Base-by-base conservation (phyloP, 2,797 vertebrate genomes). In the Danio tinwini region DNA sequence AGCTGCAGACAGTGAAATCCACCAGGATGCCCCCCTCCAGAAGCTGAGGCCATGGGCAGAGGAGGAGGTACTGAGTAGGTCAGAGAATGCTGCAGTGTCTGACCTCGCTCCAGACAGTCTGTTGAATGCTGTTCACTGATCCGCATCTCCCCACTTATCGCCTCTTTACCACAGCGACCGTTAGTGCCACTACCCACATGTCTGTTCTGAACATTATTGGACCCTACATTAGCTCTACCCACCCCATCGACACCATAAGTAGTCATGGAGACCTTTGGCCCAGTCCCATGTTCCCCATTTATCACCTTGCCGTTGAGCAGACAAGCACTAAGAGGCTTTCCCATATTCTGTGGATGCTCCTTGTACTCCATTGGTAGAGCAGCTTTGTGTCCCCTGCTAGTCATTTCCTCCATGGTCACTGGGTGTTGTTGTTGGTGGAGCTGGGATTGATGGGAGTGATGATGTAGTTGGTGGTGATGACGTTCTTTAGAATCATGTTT, bases 1-100 rank as follows among this genome's bases (percentile, higher is more conserved):
- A 98, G 94, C 85, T 96, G 97, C 84, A 97, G 93, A 91, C 97
- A 98, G 86, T 97, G 95, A 90, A 97, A 97, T 78, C 96, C 93
- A 65, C 95, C 90, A 0, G 95, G 81, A 10, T 95, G 90, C 0
- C 94, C 90, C 63, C 93, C 94, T n/a, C 95, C 94, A 10, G 94
- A 69, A 0, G 94, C 88, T 0, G 97, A 93, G 47, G 92, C 93
- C 11, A 96, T 69, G 29, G 96, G 93, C 85, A 96, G 88, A 64
- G 95, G 91, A 1, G 96, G 94, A 1, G 96, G 94, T 75, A 97
- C 94, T 0, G 96, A 90, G 81, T 98, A 98, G 87, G 96, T 90
- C 42, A 95, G 92, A 0, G 96, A 91, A 10, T 97, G 97, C 86
- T 97, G 97, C 61, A 97, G 92, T 86, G 95, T 93, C 91, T 96